These are phyloP conservation scores for Campodea augens DNA, from an alignment of 1,140 invertebrate species.

Conservation along the genomic window DNA sequence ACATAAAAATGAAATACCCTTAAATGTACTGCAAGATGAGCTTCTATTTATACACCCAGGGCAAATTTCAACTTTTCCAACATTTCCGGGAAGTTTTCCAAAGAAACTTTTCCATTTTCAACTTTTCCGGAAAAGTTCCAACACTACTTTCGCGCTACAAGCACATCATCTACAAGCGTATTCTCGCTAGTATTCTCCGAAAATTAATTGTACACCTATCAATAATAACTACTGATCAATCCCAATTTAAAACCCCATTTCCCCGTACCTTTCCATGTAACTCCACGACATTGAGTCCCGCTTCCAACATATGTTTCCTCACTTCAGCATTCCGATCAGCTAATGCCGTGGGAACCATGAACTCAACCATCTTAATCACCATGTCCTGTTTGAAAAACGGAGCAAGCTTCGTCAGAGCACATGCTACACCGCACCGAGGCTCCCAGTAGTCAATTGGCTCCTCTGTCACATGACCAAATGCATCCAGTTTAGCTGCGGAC, in stretches of 20 bases:
- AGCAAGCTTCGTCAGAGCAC: slow-evolving; percentile 54
- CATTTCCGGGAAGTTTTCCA: no score
- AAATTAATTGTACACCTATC: no score
- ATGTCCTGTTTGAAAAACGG: slow-evolving; percentile 42
- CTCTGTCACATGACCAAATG: slow-evolving; percentile 73
- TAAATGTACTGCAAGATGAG: no score
- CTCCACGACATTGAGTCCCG: slow-evolving; percentile 78
- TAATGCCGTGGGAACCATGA: slow-evolving; percentile 72
- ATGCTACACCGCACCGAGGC: slow-evolving; percentile 65
- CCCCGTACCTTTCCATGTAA: slow-evolving; percentile 78
- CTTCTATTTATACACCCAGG: no score
- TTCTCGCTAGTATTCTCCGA: no score
- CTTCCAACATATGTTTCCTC: slow-evolving; percentile 73
- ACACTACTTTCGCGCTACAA: no score
- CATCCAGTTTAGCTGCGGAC: slow-evolving; percentile 69
- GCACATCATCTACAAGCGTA: no score
- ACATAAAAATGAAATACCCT: no score
- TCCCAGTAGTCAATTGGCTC: slow-evolving; percentile 75
- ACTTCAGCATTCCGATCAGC: slow-evolving; percentile 68
- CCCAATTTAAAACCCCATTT: no score
- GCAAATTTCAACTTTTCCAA: no score
- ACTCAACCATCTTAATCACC: slow-evolving; percentile 49
- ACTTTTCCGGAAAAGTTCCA: no score
- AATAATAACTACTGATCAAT: background rate
- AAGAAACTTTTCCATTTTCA: no score